Percentiles rank a stretch among this genome's conserved stretches.
phyloP scores from a whole-genome alignment of 2,797 vertebrate species.

The Gambelia wislizenii region DNA sequence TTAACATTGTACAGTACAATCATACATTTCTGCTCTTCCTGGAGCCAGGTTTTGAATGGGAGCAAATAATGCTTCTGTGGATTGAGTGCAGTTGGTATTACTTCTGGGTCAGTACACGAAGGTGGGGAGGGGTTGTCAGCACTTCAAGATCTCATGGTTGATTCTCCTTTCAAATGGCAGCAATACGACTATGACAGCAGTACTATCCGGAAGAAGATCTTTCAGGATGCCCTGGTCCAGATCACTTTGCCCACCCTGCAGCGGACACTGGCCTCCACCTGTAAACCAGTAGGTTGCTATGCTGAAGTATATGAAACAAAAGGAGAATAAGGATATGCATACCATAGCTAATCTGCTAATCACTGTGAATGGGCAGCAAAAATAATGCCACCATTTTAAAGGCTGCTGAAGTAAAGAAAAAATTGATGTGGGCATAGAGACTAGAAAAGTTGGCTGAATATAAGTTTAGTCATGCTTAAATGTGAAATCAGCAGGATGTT shows the following conservation, averaged over 20 bases:
- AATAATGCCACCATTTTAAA: background rate
- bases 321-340: conserved; percentile 6
- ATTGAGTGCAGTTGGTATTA: background rate
- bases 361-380: background rate
- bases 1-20: too few relatives aligned
- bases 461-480: background rate
- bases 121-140: background rate
- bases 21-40: background rate
- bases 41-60: background rate
- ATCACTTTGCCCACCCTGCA: conserved; percentile 91
- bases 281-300: conserved; percentile 84
- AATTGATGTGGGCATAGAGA: background rate
- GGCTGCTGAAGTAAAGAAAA: background rate
- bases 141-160: background rate
- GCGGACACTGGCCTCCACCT: conserved; percentile 83
- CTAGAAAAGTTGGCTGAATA: background rate
- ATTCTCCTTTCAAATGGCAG: conserved; percentile 73
- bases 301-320: conserved; percentile 5
- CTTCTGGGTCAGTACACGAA: background rate
- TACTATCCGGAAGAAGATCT: conserved; percentile 90
- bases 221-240: conserved; percentile 86
- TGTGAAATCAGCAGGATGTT: background rate
- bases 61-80: background rate
- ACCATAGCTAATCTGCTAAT: background rate
- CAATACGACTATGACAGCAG: conserved; percentile 97